Evolutionary conservation across 1,140 invertebrate genomes (phyloP).

Genomic region (Zophobas morio): DNA sequence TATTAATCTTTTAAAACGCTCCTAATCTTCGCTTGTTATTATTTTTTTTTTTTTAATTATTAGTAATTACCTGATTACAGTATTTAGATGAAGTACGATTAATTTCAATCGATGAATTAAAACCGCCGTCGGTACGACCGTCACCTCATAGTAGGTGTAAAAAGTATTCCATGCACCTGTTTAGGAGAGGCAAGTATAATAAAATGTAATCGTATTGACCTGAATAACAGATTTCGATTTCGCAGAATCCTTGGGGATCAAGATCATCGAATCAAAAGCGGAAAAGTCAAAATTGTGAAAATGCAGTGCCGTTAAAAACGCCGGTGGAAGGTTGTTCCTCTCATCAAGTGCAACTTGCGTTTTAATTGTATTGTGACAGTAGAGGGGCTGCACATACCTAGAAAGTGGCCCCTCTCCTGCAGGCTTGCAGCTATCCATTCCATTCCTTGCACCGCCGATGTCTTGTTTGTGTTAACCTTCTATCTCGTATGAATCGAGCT

Average conservation of each 20-base stretch:
- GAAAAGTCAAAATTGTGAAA: constrained; percentile 20
- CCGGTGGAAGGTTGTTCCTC: constrained; percentile 22
- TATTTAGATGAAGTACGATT: constrained; percentile 1
- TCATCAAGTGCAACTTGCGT: constrained; percentile 27
- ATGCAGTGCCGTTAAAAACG: constrained; percentile 10
- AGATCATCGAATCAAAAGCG: constrained; percentile 1
- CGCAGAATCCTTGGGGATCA: constrained; percentile 24
- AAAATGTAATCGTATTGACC: constrained; percentile 30
- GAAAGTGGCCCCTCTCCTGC: constrained; percentile 45
- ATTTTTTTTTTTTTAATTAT: neutral
- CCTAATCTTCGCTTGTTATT: neutral
- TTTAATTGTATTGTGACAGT: constrained; percentile 28
- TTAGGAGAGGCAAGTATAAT: constrained; percentile 17
- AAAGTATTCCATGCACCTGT: constrained; percentile 8
- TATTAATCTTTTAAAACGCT: neutral
- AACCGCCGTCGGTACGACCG: neutral
- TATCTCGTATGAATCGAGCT: constrained; percentile 48
- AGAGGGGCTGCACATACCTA: constrained; percentile 43
- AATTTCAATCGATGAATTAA: neutral
- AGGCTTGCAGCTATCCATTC: constrained; percentile 25
- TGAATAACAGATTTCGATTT: constrained; percentile 21
- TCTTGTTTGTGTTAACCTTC: constrained; percentile 51
- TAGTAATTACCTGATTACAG: constrained; percentile 1
- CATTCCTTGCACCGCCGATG: constrained; percentile 24
- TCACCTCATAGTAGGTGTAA: constrained; percentile 18